Evolutionary conservation across 2,888 invertebrate species (phyloP).

Genomic region (Nyleta sp.): DNA sequence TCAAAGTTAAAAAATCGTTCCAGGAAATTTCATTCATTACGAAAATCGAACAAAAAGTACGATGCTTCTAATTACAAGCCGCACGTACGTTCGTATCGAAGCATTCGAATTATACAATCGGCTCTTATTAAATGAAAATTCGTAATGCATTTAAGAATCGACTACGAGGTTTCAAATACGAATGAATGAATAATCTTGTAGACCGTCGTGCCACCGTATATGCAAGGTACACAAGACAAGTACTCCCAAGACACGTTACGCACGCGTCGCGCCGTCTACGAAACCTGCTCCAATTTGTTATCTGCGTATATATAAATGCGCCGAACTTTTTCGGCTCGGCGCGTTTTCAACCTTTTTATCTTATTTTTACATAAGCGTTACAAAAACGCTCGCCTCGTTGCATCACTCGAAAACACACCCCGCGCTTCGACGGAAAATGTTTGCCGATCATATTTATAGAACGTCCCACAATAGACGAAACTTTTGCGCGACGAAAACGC

Average conservation of each 20-base stretch:
- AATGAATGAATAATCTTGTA: slow-evolving; percentile 12
- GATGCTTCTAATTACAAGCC: too few relatives aligned
- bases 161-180: too few relatives aligned
- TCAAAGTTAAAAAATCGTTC: not conserved
- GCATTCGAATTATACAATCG: too few relatives aligned
- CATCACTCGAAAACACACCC: slow-evolving; percentile 14
- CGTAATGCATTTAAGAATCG: too few relatives aligned
- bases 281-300: slow-evolving; percentile 60
- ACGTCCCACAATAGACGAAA: slow-evolving; percentile 36
- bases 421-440: slow-evolving; percentile 10
- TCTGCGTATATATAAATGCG: slow-evolving; percentile 42
- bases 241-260: slow-evolving; percentile 52
- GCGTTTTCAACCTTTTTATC: slow-evolving; percentile 19
- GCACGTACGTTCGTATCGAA: too few relatives aligned
- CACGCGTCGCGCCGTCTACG: slow-evolving; percentile 64
- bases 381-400: slow-evolving; percentile 24
- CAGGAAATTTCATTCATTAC: too few relatives aligned
- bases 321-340: slow-evolving; percentile 36
- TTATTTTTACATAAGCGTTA: slow-evolving; percentile 30
- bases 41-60: too few relatives aligned
- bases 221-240: slow-evolving; percentile 35
- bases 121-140: too few relatives aligned
- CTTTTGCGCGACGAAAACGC: slow-evolving; percentile 15
- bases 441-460: slow-evolving; percentile 34
- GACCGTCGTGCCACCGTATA: slow-evolving; percentile 41